Conservation (phyloP, 1,140 invertebrate genomes). For the Macrobrachium nipponense region DNA sequence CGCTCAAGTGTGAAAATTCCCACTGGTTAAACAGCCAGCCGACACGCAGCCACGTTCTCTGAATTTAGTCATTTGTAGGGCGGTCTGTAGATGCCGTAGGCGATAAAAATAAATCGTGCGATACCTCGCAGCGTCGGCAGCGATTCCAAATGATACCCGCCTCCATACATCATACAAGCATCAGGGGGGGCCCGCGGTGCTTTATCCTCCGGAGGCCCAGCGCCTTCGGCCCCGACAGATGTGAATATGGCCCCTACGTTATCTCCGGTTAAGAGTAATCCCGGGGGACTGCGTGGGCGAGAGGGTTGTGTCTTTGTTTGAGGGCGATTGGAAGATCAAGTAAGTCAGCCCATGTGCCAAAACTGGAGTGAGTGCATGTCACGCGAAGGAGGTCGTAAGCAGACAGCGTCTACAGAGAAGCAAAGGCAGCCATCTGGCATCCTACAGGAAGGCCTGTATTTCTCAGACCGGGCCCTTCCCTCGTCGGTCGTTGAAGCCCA, state of each 20-base stretch:
- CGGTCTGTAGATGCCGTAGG: conserved; percentile 17
- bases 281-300: too few relatives aligned
- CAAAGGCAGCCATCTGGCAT: not conserved
- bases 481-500: not conserved
- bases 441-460: too few relatives aligned
- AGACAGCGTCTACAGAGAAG: not conserved
- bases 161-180: conserved; percentile 41
- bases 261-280: not conserved
- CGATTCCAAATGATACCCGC: conserved; percentile 23
- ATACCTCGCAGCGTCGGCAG: conserved; percentile 22
- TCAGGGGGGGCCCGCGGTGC: conserved; percentile 1
- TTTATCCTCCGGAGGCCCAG: not conserved
- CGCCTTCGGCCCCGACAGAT: not conserved
- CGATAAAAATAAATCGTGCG: conserved; percentile 21
- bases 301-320: conserved; percentile 20
- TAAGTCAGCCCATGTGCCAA: conserved; percentile 24
- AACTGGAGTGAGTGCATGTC: conserved; percentile 32
- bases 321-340: conserved; percentile 32
- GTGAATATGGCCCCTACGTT: not conserved
- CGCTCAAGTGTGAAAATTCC: conserved; percentile 25
- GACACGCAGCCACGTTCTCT: not conserved
- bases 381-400: conserved; percentile 4
- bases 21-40: conserved; percentile 15
- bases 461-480: too few relatives aligned
- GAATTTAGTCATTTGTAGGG: conserved; percentile 35